These are phyloP conservation scores for Crypturellus undulatus DNA, from an alignment of 2,113 vertebrate species.

Conservation along the genomic window DNA sequence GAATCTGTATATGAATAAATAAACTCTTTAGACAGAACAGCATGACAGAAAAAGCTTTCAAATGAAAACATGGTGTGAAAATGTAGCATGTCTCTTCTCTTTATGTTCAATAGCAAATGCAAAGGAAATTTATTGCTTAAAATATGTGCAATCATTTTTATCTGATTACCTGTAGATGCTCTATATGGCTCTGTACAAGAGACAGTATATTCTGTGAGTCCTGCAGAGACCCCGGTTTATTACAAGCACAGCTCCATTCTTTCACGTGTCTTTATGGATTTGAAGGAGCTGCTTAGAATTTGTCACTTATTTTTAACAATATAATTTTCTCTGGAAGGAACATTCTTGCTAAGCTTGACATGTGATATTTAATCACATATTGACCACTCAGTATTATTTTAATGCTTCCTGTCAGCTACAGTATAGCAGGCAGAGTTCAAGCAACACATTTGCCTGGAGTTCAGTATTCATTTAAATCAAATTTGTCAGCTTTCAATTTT, in stretches of 20 bases:
- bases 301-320: conserved; percentile 77
- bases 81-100: conserved; percentile 38
- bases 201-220: conserved; percentile 16
- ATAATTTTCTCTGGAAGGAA: conserved; percentile 71
- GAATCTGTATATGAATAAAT: background rate
- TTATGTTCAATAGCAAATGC: conserved; percentile 41
- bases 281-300: conserved; percentile 67
- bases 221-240: conserved; percentile 64
- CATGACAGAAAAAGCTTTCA: conserved; percentile 24
- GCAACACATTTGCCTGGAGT: conserved; percentile 73
- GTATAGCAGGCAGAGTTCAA: conserved; percentile 73
- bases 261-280: conserved; percentile 66
- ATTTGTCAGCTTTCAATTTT: conserved; percentile 75
- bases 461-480: conserved; percentile 74
- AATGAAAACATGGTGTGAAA: conserved; percentile 59
- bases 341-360: conserved; percentile 59
- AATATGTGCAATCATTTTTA: conserved; percentile 64
- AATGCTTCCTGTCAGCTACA: conserved; percentile 71
- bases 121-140: conserved; percentile 69
- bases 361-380: conserved; percentile 69
- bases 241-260: conserved; percentile 54
- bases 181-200: conserved; percentile 2
- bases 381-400: conserved; percentile 70
- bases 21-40: conserved; percentile 33
- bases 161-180: conserved; percentile 70